phyloP scores from a whole-genome alignment of 2,888 invertebrate genomes.

The Volucella inanis region DNA sequence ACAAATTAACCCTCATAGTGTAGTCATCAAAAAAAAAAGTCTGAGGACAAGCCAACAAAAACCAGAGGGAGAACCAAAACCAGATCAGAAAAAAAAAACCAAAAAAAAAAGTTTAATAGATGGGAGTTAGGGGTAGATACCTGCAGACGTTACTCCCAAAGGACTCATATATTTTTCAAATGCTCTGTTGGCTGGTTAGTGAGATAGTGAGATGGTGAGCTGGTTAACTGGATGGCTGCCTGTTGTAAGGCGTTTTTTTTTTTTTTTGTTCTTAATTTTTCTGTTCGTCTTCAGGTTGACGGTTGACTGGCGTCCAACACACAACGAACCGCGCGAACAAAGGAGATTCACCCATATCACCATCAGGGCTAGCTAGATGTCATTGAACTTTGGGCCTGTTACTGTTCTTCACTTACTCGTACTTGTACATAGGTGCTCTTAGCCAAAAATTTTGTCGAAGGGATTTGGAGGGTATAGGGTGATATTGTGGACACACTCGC shows the following conservation, averaged over 20 bases:
- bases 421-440: constrained; percentile 21
- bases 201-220: constrained; percentile 18
- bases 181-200: constrained; percentile 67
- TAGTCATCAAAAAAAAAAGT: constrained; percentile 62
- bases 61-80: neutral
- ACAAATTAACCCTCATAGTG: constrained; percentile 72
- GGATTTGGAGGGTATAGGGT: neutral
- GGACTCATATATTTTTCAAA: constrained; percentile 75
- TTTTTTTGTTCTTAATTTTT: constrained; percentile 29
- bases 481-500: neutral
- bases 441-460: constrained; percentile 34
- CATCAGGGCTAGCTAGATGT: constrained; percentile 58
- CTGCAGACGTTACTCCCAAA: constrained; percentile 74
- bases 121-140: constrained; percentile 68
- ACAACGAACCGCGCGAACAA: constrained; percentile 50
- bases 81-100: constrained; percentile 4
- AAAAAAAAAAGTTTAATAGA: constrained; percentile 36
- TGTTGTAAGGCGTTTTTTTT: constrained; percentile 28
- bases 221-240: constrained; percentile 35
- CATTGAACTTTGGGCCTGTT: constrained; percentile 64
- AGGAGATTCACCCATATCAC: constrained; percentile 61
- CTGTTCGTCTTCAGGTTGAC: constrained; percentile 46
- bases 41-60: constrained; percentile 15
- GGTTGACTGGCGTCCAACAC: constrained; percentile 72
- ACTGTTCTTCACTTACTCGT: constrained; percentile 20